Evolutionary conservation across 2,888 invertebrate genomes (phyloP).

Genomic region (Leucoptera coffeella): DNA sequence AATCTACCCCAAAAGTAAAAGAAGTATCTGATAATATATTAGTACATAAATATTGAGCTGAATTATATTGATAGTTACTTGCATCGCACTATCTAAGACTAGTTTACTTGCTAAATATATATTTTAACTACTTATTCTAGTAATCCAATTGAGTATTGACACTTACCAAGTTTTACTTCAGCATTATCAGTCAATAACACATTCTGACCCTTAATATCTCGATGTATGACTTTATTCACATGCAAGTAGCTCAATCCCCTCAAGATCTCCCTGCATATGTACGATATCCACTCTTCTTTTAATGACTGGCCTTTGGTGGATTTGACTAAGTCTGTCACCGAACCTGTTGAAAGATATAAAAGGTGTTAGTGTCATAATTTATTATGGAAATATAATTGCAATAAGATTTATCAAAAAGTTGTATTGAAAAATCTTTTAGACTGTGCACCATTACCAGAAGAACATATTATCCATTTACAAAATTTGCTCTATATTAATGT

Average conservation of each 20-base stretch:
- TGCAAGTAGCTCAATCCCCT: slow-evolving; percentile 96
- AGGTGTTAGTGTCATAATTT: not conserved
- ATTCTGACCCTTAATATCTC: slow-evolving; percentile 99
- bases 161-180: slow-evolving; percentile 91
- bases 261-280: slow-evolving; percentile 93
- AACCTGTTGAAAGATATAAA: slow-evolving; percentile 47
- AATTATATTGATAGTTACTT: no score
- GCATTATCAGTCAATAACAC: slow-evolving; percentile 99
- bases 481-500: no score
- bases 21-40: no score
- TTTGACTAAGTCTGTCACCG: slow-evolving; percentile 98
- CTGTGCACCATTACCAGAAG: no score
- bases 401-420: no score
- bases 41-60: no score
- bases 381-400: no score
- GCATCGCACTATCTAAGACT: no score
- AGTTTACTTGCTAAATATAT: no score
- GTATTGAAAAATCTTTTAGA: no score
- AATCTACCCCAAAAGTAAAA: no score
- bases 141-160: slow-evolving; percentile 1
- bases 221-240: slow-evolving; percentile 97
- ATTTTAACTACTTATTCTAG: slow-evolving; percentile 3
- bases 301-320: slow-evolving; percentile 96
- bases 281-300: slow-evolving; percentile 99
- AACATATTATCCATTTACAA: no score